These are phyloP conservation scores for Acanthurus tractus DNA, from an alignment of 2,797 vertebrate species.

Conservation along the genomic window DNA sequence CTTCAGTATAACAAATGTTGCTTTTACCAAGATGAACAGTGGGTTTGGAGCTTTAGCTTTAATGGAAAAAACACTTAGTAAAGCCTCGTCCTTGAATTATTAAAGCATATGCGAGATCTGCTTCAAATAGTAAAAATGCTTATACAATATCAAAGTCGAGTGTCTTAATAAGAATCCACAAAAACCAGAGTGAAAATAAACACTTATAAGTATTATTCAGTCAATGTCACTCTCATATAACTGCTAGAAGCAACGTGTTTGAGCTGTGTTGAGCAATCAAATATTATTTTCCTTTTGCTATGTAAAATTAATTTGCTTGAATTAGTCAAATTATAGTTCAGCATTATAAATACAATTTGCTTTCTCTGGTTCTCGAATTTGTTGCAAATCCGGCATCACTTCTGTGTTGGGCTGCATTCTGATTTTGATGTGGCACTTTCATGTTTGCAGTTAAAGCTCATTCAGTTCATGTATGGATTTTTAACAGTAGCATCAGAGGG, in stretches of 20 bases:
- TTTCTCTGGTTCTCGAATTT: background rate
- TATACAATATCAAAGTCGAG: too few relatives aligned
- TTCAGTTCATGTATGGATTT: conserved; percentile 25
- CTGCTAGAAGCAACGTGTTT: too few relatives aligned
- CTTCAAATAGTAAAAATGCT: too few relatives aligned
- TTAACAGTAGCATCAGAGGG: conserved; percentile 17
- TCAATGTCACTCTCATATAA: too few relatives aligned
- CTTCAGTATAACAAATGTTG: conserved; percentile 14
- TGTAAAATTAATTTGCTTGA: background rate
- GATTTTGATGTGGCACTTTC: conserved; percentile 15
- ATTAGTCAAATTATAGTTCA: background rate
- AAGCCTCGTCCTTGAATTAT: conserved; percentile 1
- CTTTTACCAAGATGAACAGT: conserved; percentile 4
- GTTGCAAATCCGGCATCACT: conserved; percentile 7
- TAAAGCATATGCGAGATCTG: background rate
- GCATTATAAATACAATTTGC: background rate
- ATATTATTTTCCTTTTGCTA: background rate
- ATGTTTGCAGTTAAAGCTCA: conserved; percentile 4
- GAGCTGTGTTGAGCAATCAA: background rate
- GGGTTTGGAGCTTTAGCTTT: background rate
- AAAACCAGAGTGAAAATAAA: too few relatives aligned
- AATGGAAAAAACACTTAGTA: background rate
- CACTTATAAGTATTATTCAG: too few relatives aligned
- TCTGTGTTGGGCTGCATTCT: background rate
- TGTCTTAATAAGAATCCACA: too few relatives aligned